Evolutionary conservation across 2,888 invertebrate genomes (phyloP).

Genomic region (Empis livida): DNA sequence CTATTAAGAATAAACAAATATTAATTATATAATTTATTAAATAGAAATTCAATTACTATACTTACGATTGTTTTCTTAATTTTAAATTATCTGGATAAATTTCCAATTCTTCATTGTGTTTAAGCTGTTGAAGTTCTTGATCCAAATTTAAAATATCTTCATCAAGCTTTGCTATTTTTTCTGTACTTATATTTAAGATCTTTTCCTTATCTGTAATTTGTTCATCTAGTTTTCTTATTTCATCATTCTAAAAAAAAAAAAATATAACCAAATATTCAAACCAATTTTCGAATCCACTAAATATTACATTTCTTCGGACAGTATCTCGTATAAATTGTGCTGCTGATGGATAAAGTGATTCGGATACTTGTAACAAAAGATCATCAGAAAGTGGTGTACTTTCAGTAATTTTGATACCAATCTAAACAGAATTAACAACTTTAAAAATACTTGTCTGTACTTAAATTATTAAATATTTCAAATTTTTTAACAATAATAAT

Average conservation of each 20-base stretch:
- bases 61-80: conserved; percentile 39
- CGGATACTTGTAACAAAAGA: conserved; percentile 49
- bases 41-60: background rate
- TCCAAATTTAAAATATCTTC: conserved; percentile 53
- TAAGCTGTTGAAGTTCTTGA: conserved; percentile 44
- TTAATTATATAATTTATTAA: background rate
- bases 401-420: conserved; percentile 40
- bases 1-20: conserved; percentile 38
- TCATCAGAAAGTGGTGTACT: conserved; percentile 43
- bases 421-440: conserved; percentile 37
- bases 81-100: conserved; percentile 40
- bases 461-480: background rate
- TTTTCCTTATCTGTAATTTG: conserved; percentile 42
- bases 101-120: conserved; percentile 31
- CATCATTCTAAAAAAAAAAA: conserved; percentile 46
- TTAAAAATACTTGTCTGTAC: no score
- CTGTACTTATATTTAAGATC: conserved; percentile 47
- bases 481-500: background rate
- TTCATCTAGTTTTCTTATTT: conserved; percentile 54
- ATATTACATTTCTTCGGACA: conserved; percentile 54
- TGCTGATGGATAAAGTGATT: conserved; percentile 51
- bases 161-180: conserved; percentile 56
- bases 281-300: background rate
- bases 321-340: conserved; percentile 51
- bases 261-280: background rate